Evolutionary conservation across 2,888 invertebrate genomes (phyloP), one percentile per base, ranked within the genome.

Genomic region (Microctonus brassicae): DNA sequence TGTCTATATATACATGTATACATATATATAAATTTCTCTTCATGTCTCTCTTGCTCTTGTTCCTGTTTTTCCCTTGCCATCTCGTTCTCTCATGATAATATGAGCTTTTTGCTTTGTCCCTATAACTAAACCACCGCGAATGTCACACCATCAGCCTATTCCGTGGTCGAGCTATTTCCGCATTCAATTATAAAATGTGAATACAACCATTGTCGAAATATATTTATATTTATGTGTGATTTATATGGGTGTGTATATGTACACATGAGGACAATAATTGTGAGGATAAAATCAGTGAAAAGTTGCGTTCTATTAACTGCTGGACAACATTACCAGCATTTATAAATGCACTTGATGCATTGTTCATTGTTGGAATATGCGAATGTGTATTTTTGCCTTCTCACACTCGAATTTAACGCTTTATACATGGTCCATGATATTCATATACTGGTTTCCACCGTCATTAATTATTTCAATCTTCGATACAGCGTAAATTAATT

Each of bases 161-260:
- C 53, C n/a, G 61, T 34, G 61, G 61, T 71, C 47, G 57, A 64
- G 67, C 67, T 69, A 69, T 63, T 74, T 71, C 73, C 73, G 68
- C 67, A 76, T 73, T 75, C 71, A 76, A 76, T 76, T 76, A 74
- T 69, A 70, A 64, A 68, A 67, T 68, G 62, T 70, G 52, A 63
- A 69, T 42, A 39, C 67, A 60, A 53, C 33, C 34, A 39, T 67
- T 10, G 60, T 52, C 63, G n/a, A 60, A 24, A 26, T 58, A 60
- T 39, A 68, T 61, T 53, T 29, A 66, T 55, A 61, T 55, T 36
- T 47, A 47, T 47, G n/a, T 6, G n/a, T 36, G n/a, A n/a, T n/a
- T n/a, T n/a, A n/a, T n/a, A n/a, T n/a, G n/a, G n/a, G n/a, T n/a
- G n/a, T n/a, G n/a, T n/a, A n/a, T n/a, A n/a, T n/a, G n/a, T n/a